phyloP scores from a whole-genome alignment of 2,797 vertebrate genomes.

The Coregonus sp. region DNA sequence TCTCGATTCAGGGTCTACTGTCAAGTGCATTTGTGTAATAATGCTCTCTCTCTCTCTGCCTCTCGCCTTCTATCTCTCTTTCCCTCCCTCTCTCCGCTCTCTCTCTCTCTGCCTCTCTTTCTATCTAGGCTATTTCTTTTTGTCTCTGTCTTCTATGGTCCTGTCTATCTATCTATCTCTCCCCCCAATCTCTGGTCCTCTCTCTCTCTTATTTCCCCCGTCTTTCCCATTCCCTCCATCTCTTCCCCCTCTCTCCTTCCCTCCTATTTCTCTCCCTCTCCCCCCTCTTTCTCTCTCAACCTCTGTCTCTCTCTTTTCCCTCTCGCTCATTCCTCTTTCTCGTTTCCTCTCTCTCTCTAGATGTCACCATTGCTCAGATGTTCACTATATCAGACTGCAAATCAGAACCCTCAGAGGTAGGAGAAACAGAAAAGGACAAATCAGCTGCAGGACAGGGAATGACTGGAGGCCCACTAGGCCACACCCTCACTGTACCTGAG shows the following conservation, averaged over 20 bases:
- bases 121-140: neutral
- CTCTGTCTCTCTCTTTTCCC: neutral
- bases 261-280: too few species aligned
- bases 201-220: neutral
- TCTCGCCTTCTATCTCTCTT: neutral
- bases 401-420: constrained; percentile 71
- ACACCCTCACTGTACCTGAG: constrained; percentile 45
- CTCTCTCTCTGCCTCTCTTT: neutral
- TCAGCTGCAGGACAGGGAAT: neutral
- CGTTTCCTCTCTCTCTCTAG: constrained; percentile 37
- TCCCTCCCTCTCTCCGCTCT: neutral
- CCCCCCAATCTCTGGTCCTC: neutral
- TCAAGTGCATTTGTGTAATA: constrained; percentile 1
- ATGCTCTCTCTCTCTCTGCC: neutral
- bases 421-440: constrained; percentile 48
- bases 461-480: neutral
- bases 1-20: too few species aligned
- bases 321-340: neutral
- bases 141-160: neutral
- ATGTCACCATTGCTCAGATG: constrained; percentile 71
- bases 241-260: too few species aligned
- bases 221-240: neutral
- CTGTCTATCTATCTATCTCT: neutral
- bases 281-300: too few species aligned
- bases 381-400: constrained; percentile 77